Conservation (phyloP, 2,888 invertebrate genomes). For the Epinotia demarniana region DNA sequence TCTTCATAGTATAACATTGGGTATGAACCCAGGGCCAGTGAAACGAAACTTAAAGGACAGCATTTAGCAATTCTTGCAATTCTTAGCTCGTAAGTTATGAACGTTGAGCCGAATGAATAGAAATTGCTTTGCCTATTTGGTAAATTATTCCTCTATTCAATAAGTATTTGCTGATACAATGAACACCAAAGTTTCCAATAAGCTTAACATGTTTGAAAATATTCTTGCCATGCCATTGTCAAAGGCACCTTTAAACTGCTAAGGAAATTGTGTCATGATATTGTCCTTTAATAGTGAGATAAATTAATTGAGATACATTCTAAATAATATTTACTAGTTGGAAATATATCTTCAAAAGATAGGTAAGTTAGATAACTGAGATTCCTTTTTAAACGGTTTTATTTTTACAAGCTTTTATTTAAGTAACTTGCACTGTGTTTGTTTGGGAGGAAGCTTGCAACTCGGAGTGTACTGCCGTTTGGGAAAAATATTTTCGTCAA, state of each 20-base stretch:
- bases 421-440: no score
- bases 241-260: background rate
- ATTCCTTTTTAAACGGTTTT: no score
- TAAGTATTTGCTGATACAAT: slow-evolving; percentile 19
- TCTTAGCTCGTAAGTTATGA: slow-evolving; percentile 16
- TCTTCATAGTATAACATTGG: background rate
- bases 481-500: no score
- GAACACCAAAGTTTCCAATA: slow-evolving; percentile 26
- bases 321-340: no score
- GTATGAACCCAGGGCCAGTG: background rate
- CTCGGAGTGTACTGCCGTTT: no score
- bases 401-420: no score
- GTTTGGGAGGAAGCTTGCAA: no score
- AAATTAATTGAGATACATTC: no score
- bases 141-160: slow-evolving; percentile 31
- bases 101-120: slow-evolving; percentile 24
- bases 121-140: slow-evolving; percentile 32
- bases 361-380: no score
- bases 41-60: slow-evolving; percentile 4
- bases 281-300: no score
- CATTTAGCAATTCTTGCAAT: slow-evolving; percentile 17
- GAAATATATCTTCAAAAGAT: no score
- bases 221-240: background rate
- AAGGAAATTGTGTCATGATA: no score
- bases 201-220: slow-evolving; percentile 16